Evolutionary conservation across 2,113 vertebrate genomes (phyloP), one percentile per base, ranked within the genome.

Genomic region (Romanogobio albipinnatus): DNA sequence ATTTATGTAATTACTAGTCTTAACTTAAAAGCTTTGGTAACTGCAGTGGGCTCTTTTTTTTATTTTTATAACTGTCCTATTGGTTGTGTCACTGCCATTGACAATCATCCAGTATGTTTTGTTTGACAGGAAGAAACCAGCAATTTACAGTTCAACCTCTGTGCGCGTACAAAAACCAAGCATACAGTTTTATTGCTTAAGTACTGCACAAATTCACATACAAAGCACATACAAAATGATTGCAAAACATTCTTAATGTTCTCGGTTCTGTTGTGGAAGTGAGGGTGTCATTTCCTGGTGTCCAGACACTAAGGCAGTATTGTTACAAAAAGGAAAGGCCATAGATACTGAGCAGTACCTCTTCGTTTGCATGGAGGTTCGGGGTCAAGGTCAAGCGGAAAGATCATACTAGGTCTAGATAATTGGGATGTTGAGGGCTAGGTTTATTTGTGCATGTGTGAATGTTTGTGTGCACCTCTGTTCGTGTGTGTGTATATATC

Each of bases 141-240:
- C 68, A 43, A 79, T 86, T 82, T 84, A 83, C 33, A 82, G 77
- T 90, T 92, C 90, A 91, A 91, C 91, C 88, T 90, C 85, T 75
- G 89, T 89, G 84, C 86, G 87, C 19, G 87, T 82, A 84, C 86
- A 90, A 90, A 78, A 91, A 89, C 45, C 90, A 92, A 85, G 88
- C 88, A 90, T 83, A 92, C 84, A 88, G 85, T 92, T 94, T 89
- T 93, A 94, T 93, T 94, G 93, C 93, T 93, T 93, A 92, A 81
- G 88, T 89, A 88, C 89, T 89, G 90, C 89, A 90, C 90, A 90
- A 85, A 84, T 84, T 89, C 84, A 92, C 91, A 89, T 89, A 70
- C 76, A 88, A 81, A 89, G 83, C 83, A 78, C 85, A 88, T 83
- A 88, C 61, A 88, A 87, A 86, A 83, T 89, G 90, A 90, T 89